These are phyloP conservation scores for Pseudonaja textilis DNA, from an alignment of 2,113 vertebrate genomes.

Conservation along the genomic window DNA sequence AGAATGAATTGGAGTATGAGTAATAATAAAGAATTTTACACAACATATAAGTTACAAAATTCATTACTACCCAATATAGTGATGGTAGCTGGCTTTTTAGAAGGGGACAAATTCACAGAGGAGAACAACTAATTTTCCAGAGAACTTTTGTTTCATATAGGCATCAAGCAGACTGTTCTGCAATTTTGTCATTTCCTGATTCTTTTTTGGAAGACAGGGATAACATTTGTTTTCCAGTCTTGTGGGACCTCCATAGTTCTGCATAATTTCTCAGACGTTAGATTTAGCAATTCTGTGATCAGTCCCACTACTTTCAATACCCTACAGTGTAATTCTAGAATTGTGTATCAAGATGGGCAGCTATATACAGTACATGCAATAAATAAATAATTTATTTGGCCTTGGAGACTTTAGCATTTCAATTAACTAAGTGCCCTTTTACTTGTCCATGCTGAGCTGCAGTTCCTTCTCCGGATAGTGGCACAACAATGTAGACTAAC, in stretches of 20 bases:
- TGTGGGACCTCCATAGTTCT: background rate
- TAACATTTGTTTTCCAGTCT: background rate
- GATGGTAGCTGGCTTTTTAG: background rate
- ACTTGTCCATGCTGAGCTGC: background rate
- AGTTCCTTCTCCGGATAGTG: background rate
- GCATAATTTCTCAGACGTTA: background rate
- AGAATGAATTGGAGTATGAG: background rate
- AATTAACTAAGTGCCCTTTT: background rate
- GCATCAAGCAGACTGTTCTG: background rate
- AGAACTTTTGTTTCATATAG: background rate
- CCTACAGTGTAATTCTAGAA: background rate
- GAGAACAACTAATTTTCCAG: background rate
- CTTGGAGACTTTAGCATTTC: background rate
- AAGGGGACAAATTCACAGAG: background rate
- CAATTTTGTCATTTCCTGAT: background rate
- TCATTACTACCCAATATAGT: background rate
- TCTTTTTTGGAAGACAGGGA: background rate
- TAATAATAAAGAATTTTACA: background rate
- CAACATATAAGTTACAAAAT: background rate
- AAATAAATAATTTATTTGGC: background rate
- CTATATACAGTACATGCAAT: background rate
- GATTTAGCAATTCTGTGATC: background rate
- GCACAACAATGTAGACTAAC: background rate
- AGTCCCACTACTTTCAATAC: background rate
- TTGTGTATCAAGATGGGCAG: background rate